phyloP scores from a whole-genome alignment of 2,113 vertebrate species.

The Pithys albifrons region DNA sequence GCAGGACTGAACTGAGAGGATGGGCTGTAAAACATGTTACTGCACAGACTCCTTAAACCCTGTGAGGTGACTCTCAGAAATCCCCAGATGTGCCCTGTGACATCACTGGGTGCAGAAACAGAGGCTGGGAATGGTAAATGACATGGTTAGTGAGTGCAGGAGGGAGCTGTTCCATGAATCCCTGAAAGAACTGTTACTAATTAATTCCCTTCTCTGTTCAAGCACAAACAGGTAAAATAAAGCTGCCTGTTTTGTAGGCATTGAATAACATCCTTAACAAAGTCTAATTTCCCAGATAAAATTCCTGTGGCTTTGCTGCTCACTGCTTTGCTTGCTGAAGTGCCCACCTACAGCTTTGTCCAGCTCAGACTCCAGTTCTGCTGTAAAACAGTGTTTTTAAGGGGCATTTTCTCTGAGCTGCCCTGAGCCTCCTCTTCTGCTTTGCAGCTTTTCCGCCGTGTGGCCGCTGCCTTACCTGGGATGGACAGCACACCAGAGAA shows the following conservation, averaged over 20 bases:
- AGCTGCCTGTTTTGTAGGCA: neutral
- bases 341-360: neutral
- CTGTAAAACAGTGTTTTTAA: neutral
- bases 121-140: neutral
- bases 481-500: slow-evolving; percentile 88
- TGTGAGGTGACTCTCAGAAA: neutral
- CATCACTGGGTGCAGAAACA: neutral
- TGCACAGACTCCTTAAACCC: neutral
- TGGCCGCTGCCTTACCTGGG: slow-evolving; percentile 85
- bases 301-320: neutral
- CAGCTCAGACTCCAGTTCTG: fast-evolving
- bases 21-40: neutral
- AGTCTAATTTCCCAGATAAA: neutral
- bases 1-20: neutral
- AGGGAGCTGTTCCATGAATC: neutral
- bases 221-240: neutral
- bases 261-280: neutral
- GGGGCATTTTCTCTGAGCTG: neutral
- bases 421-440: neutral
- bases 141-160: neutral
- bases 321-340: neutral
- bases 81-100: neutral
- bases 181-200: neutral
- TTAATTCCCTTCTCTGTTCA: neutral
- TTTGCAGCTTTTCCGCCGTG: slow-evolving; percentile 84